These are phyloP conservation scores for Phymastichus coffea DNA, from an alignment of 1,140 invertebrate genomes.

Conservation along the genomic window DNA sequence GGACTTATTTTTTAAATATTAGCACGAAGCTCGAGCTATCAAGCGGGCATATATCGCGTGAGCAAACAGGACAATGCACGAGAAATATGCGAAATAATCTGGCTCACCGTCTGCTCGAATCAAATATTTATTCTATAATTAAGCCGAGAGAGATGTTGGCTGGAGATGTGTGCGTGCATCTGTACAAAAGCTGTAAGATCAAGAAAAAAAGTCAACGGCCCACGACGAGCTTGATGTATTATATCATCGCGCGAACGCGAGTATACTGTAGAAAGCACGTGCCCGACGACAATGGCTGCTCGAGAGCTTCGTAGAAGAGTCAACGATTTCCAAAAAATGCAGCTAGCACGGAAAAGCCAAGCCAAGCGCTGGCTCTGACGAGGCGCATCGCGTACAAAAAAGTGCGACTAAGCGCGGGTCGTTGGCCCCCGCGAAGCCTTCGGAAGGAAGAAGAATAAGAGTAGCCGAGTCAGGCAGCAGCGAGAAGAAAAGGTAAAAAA, in stretches of 20 bases:
- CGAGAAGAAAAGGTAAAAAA: constrained; percentile 36
- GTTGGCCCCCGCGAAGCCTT: constrained; percentile 36
- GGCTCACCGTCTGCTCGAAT: too few relatives aligned
- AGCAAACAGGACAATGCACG: constrained; percentile 9
- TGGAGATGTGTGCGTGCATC: too few relatives aligned
- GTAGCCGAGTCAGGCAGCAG: neutral
- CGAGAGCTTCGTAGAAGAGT: constrained; percentile 28
- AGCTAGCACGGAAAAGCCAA: constrained; percentile 20
- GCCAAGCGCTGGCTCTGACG: neutral
- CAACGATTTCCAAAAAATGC: constrained; percentile 32
- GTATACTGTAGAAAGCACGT: too few relatives aligned
- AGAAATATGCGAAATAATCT: too few relatives aligned
- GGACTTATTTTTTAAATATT: constrained; percentile 8
- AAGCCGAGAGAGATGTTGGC: too few relatives aligned
- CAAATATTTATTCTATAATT: too few relatives aligned
- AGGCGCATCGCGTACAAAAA: constrained; percentile 7
- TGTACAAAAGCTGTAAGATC: too few relatives aligned
- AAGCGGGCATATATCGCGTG: neutral
- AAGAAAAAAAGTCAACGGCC: neutral
- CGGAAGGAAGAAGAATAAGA: constrained; percentile 7
- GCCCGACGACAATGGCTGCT: too few relatives aligned
- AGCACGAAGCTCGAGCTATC: neutral
- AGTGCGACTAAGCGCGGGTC: constrained; percentile 33
- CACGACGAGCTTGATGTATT: neutral
- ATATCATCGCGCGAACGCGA: too few relatives aligned